Conservation (phyloP, 2,113 vertebrate species). For the Pachycephala philippinensis region DNA sequence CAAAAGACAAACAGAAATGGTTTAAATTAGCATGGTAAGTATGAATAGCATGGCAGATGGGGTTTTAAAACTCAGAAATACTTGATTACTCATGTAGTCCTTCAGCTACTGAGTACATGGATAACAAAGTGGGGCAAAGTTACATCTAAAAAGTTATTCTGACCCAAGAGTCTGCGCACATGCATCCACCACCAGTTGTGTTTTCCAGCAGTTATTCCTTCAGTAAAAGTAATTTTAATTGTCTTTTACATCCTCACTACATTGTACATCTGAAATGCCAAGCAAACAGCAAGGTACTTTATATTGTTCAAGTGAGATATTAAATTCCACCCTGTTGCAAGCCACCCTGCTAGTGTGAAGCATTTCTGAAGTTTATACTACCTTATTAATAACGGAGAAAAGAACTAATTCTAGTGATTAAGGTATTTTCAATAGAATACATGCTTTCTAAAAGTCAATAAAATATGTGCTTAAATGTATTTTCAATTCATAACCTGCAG, state of each 20-base stretch:
- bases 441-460: background rate
- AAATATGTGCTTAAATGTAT: background rate
- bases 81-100: background rate
- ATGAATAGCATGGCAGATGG: background rate
- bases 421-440: background rate
- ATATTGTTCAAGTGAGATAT: background rate
- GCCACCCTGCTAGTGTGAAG: background rate
- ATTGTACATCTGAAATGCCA: background rate
- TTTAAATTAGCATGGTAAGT: background rate
- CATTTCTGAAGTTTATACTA: background rate
- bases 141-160: background rate
- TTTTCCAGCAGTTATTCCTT: background rate
- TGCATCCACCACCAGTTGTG: background rate
- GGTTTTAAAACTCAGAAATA: background rate
- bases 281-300: background rate
- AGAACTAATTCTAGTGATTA: background rate
- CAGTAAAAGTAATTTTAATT: background rate
- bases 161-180: rapidly evolving
- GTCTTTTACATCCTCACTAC: background rate
- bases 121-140: background rate
- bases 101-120: background rate
- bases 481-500: background rate
- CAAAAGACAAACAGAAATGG: background rate
- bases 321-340: background rate
- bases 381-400: background rate